Evolutionary conservation across 2,797 vertebrate species (phyloP).

Genomic region (Diplodus puntazzo): DNA sequence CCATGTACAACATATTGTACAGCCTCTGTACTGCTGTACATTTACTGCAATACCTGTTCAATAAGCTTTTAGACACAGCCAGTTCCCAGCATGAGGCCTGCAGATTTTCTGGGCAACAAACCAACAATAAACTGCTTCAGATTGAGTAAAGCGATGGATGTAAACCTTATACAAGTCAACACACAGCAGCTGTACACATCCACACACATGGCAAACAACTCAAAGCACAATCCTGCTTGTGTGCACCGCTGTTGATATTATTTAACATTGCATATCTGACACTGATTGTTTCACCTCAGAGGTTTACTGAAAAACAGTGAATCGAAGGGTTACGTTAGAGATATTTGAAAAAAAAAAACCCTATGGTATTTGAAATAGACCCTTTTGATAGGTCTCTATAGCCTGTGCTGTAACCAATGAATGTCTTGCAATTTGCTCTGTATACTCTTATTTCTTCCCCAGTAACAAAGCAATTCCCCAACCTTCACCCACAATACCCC

Average conservation of each 20-base stretch:
- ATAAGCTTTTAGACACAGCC: not conserved
- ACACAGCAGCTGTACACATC: not conserved
- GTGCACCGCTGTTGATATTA: constrained; percentile 6
- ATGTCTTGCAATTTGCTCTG: not conserved
- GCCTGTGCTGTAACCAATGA: not conserved
- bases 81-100: constrained; percentile 4
- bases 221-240: constrained; percentile 9
- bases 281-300: not conserved
- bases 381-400: not conserved
- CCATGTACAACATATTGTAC: not conserved
- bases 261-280: not conserved
- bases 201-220: not conserved
- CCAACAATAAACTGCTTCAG: not conserved
- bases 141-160: not conserved
- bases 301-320: constrained; percentile 3
- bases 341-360: not conserved
- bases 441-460: not conserved
- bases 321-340: not conserved
- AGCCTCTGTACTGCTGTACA: not conserved
- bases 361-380: not conserved
- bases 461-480: constrained; percentile 30
- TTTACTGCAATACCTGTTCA: not conserved
- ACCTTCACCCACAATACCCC: constrained; percentile 22
- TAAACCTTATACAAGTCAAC: constrained; percentile 7
- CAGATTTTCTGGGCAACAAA: not conserved